phyloP scores from a whole-genome alignment of 1,140 invertebrate genomes.

The Listronotus bonariensis region DNA sequence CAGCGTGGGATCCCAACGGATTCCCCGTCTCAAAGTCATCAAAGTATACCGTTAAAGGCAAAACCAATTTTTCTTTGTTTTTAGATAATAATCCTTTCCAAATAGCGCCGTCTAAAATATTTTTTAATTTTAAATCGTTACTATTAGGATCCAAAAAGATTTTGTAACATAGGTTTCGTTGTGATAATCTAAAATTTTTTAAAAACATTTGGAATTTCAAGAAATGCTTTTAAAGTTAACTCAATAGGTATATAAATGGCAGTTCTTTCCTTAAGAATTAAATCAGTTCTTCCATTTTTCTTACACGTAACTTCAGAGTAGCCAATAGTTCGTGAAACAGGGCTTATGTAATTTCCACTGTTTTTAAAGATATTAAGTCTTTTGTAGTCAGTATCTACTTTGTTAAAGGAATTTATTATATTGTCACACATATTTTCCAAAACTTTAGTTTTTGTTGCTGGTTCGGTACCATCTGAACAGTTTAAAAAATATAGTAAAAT shows the following conservation, averaged over 20 bases:
- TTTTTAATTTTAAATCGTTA: neutral
- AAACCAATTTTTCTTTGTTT: slow-evolving; percentile 3
- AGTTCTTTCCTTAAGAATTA: slow-evolving; percentile 7
- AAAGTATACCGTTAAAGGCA: slow-evolving; percentile 8
- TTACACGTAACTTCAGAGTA: slow-evolving; percentile 1
- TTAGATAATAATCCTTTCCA: neutral
- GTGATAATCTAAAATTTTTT: slow-evolving; percentile 1
- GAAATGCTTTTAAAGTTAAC: slow-evolving; percentile 4
- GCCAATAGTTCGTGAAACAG: slow-evolving; percentile 1
- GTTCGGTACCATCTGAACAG: too few species aligned
- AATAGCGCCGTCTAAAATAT: neutral
- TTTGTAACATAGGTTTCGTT: slow-evolving; percentile 5
- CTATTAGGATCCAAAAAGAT: neutral
- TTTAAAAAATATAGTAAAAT: too few species aligned
- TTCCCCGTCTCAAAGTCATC: slow-evolving; percentile 17
- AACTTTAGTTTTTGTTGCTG: too few species aligned
- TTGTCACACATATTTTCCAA: too few species aligned
- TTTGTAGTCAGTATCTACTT: too few species aligned
- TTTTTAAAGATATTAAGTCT: too few species aligned
- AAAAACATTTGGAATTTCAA: slow-evolving; percentile 6
- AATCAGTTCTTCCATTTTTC: slow-evolving; percentile 1
- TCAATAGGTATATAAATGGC: slow-evolving; percentile 8
- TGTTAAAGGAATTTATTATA: too few species aligned
- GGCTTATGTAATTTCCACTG: too few species aligned
- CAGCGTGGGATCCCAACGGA: slow-evolving; percentile 4